Evolutionary conservation across 1,140 invertebrate species (phyloP).

Genomic region (Pseudomyrmex dendroicus): DNA sequence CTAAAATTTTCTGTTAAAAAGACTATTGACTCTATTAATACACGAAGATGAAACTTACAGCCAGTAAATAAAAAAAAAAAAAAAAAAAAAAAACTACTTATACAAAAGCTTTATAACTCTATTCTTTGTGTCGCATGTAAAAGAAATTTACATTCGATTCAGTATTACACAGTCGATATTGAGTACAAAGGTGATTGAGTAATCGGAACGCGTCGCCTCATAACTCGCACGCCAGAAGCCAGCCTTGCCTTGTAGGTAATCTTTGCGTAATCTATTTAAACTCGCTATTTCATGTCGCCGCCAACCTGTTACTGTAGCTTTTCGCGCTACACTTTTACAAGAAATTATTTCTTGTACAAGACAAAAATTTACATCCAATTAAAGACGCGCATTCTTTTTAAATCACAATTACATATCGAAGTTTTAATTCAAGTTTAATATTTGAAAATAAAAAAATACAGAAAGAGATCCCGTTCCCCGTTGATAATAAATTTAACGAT

Average conservation of each 20-base stretch:
- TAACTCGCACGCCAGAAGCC: slow-evolving; percentile 55
- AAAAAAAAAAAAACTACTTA: no score
- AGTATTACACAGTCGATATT: slow-evolving; percentile 29
- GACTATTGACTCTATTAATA: slow-evolving; percentile 10
- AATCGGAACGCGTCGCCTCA: slow-evolving; percentile 39
- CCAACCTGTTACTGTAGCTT: slow-evolving; percentile 20
- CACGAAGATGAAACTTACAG: no score
- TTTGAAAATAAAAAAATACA: no score
- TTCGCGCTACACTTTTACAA: background rate
- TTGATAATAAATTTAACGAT: background rate
- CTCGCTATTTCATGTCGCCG: slow-evolving; percentile 57
- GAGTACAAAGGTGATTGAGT: slow-evolving; percentile 54
- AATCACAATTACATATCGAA: no score
- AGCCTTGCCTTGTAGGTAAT: slow-evolving; percentile 50
- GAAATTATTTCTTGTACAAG: background rate
- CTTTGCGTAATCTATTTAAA: slow-evolving; percentile 62
- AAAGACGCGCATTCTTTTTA: background rate
- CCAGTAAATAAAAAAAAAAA: no score
- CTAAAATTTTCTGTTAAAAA: no score
- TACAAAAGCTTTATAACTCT: no score
- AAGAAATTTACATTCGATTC: slow-evolving; percentile 26
- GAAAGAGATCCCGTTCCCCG: no score
- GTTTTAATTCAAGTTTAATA: background rate
- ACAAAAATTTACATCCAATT: background rate
- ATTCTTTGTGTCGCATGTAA: no score